These are phyloP conservation scores for Epirrita christyi DNA, from an alignment of 2,888 invertebrate species.

Conservation along the genomic window DNA sequence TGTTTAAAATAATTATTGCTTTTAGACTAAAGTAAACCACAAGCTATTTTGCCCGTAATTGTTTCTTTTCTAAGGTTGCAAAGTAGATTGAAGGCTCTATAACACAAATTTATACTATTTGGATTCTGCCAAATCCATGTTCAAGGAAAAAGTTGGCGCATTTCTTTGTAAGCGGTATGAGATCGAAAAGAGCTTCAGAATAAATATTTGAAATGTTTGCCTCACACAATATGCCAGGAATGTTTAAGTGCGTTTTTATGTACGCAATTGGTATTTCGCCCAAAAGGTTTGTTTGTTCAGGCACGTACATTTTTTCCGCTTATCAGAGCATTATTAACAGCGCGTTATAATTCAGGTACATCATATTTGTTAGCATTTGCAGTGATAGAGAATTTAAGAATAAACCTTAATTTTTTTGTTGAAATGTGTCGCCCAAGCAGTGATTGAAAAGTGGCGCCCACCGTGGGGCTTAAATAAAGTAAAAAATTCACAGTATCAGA, in stretches of 20 bases:
- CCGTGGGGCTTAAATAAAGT: slow-evolving; percentile 20
- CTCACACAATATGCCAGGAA: slow-evolving; percentile 38
- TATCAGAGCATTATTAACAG: slow-evolving; percentile 45
- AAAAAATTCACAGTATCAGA: slow-evolving; percentile 42
- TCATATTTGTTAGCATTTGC: slow-evolving; percentile 29
- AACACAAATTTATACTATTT: no score
- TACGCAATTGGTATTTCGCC: slow-evolving; percentile 44
- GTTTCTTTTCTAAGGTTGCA: no score
- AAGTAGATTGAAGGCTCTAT: no score
- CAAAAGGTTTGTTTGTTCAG: slow-evolving; percentile 53
- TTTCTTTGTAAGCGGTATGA: slow-evolving; percentile 33
- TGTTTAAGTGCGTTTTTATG: slow-evolving; percentile 49
- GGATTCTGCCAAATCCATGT: slow-evolving; percentile 19
- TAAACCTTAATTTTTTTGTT: slow-evolving; percentile 6
- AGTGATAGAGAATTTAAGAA: slow-evolving; percentile 8
- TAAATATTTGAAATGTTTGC: slow-evolving; percentile 39
- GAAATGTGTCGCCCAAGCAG: slow-evolving; percentile 43
- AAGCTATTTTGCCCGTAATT: neutral
- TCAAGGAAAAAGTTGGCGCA: slow-evolving; percentile 29
- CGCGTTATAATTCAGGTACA: slow-evolving; percentile 20
- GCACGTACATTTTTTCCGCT: slow-evolving; percentile 48
- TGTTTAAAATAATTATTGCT: no score
- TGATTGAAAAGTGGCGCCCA: slow-evolving; percentile 26
- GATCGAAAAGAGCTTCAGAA: slow-evolving; percentile 36
- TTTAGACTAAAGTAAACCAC: neutral